A percentile compares a stretch with the other conserved stretches of the same genome.
Conservation (phyloP, 2,797 vertebrate species). For the Lateolabrax maculatus region DNA sequence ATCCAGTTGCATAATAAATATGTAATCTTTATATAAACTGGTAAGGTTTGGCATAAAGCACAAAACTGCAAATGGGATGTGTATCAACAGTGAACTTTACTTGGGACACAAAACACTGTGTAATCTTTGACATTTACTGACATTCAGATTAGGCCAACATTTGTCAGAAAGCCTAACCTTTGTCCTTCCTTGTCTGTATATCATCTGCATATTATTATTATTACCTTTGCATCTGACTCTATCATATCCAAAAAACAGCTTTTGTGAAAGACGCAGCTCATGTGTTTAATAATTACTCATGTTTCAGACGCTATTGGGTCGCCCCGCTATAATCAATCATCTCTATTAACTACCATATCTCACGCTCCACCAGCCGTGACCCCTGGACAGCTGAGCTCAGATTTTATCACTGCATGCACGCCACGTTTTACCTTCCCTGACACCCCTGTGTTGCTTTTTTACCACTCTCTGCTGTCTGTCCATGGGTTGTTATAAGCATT, state of each 20-base stretch:
- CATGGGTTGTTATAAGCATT: constrained; percentile 54
- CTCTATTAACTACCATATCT: constrained; percentile 83
- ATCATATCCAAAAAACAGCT: constrained; percentile 41
- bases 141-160: constrained; percentile 74
- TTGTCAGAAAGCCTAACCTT: constrained; percentile 78
- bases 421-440: constrained; percentile 73
- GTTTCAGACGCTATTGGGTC: constrained; percentile 68
- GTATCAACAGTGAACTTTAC: constrained; percentile 72
- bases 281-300: constrained; percentile 77
- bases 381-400: constrained; percentile 81
- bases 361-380: constrained; percentile 78
- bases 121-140: constrained; percentile 77
- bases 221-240: constrained; percentile 55
- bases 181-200: constrained; percentile 64
- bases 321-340: constrained; percentile 80
- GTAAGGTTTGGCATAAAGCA: constrained; percentile 13
- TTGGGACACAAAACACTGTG: constrained; percentile 55
- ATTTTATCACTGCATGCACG: constrained; percentile 77
- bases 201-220: constrained; percentile 70
- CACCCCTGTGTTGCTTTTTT: constrained; percentile 62
- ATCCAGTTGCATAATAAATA: constrained; percentile 26
- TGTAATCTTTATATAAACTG: constrained; percentile 24
- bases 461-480: constrained; percentile 60
- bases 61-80: constrained; percentile 36
- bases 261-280: constrained; percentile 65